Evolutionary conservation across 2,888 invertebrate genomes (phyloP).

Genomic region (Trichogramma dendrolimi): DNA sequence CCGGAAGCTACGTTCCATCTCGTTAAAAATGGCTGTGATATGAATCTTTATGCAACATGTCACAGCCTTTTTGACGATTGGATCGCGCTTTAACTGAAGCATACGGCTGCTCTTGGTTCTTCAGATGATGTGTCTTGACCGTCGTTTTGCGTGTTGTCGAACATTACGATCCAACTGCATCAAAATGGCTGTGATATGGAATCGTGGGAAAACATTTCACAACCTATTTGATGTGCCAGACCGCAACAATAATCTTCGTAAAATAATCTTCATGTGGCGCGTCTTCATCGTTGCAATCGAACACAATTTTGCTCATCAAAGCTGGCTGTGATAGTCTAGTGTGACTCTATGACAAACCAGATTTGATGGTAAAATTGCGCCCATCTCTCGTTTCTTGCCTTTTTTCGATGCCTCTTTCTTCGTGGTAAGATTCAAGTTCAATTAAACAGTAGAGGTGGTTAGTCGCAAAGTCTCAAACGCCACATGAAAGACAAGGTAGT

Average conservation of each 20-base stretch:
- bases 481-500: constrained; percentile 99
- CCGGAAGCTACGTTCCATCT: constrained; percentile 65
- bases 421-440: background rate
- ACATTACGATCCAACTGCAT: constrained; percentile 69
- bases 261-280: background rate
- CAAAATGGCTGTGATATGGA: constrained; percentile 98
- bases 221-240: constrained; percentile 81
- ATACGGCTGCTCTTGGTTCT: no score
- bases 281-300: constrained; percentile 28
- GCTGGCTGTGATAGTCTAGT: constrained; percentile 88
- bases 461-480: constrained; percentile 44
- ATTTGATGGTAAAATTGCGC: constrained; percentile 69
- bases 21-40: constrained; percentile 97
- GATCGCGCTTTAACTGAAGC: constrained; percentile 31
- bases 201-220: constrained; percentile 64
- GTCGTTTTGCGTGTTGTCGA: constrained; percentile 51
- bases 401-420: background rate
- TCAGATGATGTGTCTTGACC: constrained; percentile 59
- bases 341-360: constrained; percentile 72
- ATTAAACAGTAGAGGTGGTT: background rate
- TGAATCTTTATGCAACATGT: constrained; percentile 60
- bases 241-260: constrained; percentile 49
- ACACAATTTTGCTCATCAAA: constrained; percentile 84
- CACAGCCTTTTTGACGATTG: constrained; percentile 79
- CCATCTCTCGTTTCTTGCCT: constrained; percentile 31